Conservation (phyloP, 2,888 invertebrate genomes). For the Epinotia ramella region DNA sequence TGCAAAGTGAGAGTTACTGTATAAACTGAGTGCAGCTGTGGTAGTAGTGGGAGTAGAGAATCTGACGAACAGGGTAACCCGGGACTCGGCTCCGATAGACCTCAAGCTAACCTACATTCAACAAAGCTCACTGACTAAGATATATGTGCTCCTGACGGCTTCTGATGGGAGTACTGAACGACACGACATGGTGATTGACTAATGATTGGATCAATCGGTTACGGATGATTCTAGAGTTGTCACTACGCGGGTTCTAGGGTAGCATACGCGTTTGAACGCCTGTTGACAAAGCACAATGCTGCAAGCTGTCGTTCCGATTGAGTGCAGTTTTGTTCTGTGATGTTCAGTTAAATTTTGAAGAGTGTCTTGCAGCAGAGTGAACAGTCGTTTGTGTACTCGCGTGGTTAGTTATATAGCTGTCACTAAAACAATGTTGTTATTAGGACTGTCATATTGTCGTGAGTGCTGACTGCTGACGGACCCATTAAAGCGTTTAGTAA, state of each 20-base stretch:
- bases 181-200: conserved; percentile 79
- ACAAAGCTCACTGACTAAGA: conserved; percentile 80
- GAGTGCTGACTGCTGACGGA: conserved; percentile 81
- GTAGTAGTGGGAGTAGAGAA: conserved; percentile 75
- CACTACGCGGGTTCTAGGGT: conserved; percentile 81
- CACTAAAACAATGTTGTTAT: conserved; percentile 76
- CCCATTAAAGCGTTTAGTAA: conserved; percentile 82
- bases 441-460: conserved; percentile 77
- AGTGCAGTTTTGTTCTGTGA: conserved; percentile 33
- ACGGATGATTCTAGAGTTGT: conserved; percentile 76
- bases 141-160: conserved; percentile 79
- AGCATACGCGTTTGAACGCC: conserved; percentile 82
- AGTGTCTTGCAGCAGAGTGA: conserved; percentile 78
- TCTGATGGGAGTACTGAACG: conserved; percentile 77
- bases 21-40: conserved; percentile 77
- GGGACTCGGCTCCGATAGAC: conserved; percentile 75
- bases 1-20: conserved; percentile 81
- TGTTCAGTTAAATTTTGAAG: conserved; percentile 33
- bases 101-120: conserved; percentile 81
- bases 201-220: conserved; percentile 80
- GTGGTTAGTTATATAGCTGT: conserved; percentile 82
- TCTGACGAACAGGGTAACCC: conserved; percentile 72
- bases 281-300: conserved; percentile 77
- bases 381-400: conserved; percentile 81
- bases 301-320: conserved; percentile 61